Evolutionary conservation across 2,113 vertebrate genomes (phyloP).

Genomic region (Myrmophylax atrothorax): DNA sequence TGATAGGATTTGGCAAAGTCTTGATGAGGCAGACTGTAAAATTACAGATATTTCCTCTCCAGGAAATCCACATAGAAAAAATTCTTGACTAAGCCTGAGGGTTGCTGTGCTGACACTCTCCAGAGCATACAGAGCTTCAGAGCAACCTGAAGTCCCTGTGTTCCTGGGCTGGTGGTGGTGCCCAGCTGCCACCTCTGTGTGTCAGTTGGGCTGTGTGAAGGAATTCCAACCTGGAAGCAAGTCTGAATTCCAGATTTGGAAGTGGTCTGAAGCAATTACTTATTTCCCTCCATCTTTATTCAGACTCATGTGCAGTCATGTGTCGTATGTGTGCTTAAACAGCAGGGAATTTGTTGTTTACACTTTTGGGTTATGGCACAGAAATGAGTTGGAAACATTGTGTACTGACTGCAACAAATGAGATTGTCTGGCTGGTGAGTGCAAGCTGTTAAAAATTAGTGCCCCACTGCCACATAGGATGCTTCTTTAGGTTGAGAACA

Average conservation of each 20-base stretch:
- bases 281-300: background rate
- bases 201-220: background rate
- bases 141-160: background rate
- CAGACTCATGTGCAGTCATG: background rate
- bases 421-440: background rate
- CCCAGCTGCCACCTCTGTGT: background rate
- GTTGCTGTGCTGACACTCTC: background rate
- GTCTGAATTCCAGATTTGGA: background rate
- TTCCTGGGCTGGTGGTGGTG: background rate
- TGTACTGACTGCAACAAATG: background rate
- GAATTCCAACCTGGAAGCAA: background rate
- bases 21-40: constrained; percentile 52
- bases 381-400: background rate
- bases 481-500: background rate
- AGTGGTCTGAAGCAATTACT: background rate
- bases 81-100: background rate
- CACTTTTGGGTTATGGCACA: background rate
- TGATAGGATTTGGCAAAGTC: background rate
- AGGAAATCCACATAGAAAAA: background rate
- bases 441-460: background rate
- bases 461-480: background rate
- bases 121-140: background rate
- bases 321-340: background rate
- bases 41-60: background rate
- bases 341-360: background rate